Conservation (phyloP, 2,888 invertebrate genomes). For the Ernsta delagoae region DNA sequence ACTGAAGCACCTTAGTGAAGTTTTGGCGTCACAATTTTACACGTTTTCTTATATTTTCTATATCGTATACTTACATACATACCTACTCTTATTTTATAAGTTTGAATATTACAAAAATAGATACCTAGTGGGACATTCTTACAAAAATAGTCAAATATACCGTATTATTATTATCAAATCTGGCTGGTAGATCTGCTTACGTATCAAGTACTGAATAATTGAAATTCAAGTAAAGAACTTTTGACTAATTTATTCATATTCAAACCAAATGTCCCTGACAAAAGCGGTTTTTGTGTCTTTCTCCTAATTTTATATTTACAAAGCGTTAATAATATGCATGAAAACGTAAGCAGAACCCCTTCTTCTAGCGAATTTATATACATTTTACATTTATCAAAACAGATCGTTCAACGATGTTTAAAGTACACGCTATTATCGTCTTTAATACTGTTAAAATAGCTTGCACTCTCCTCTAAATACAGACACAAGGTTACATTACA, state of each 20-base stretch:
- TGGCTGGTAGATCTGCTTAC: slow-evolving; percentile 15
- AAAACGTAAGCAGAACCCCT: slow-evolving; percentile 16
- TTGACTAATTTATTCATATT: too few species aligned
- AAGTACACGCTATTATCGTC: slow-evolving; percentile 42
- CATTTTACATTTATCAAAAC: slow-evolving; percentile 25
- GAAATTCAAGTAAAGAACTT: too few species aligned
- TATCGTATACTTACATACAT: background rate
- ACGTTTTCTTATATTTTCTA: background rate
- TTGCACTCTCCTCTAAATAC: slow-evolving; percentile 37
- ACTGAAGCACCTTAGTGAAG: too few species aligned
- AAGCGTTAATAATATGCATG: too few species aligned
- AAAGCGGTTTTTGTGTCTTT: too few species aligned
- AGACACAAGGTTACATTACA: background rate
- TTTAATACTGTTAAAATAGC: slow-evolving; percentile 45
- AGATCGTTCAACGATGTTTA: slow-evolving; percentile 41
- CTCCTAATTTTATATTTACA: too few species aligned
- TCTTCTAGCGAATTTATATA: slow-evolving; percentile 17
- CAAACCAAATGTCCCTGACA: too few species aligned
- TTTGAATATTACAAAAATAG: too few species aligned
- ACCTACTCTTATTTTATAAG: too few species aligned
- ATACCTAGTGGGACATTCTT: background rate
- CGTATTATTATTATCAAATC: background rate
- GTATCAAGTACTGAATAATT: background rate
- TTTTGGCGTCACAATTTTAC: too few species aligned
- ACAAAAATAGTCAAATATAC: slow-evolving; percentile 32